Base-by-base conservation (phyloP, 2,888 invertebrate species). In the Horisme vitalbata region DNA sequence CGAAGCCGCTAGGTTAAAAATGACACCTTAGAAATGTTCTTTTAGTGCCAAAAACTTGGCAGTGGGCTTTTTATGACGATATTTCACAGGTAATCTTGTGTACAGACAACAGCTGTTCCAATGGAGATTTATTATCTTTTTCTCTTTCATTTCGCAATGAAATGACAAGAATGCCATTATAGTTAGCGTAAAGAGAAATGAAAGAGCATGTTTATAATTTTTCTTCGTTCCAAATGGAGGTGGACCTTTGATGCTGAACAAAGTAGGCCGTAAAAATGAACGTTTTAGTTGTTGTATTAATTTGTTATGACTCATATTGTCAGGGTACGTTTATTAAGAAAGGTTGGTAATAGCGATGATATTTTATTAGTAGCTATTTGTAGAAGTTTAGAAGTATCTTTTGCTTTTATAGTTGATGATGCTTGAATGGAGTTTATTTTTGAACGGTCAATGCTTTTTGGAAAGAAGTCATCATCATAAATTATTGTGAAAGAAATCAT, bases 61-160 rank as follows among this genome's bases (percentile, higher is more conserved):
- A 60, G 57, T 59, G 18, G 31, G 46, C 38, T 63, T 68, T 66
- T 61, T 59, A 48, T 57, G 56, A 57, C 62, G 47, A 69, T 68
- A 71, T 71, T 65, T 68, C 71, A 65, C 81, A 80, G 80, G 81
- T 82, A 76, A 79, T 77, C 70, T 71, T 65, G 65, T 55, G 32
- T 59, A 55, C 55, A 59, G 61, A 57, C 57, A 65, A 68, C 74
- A 72, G 75, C 71, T 75, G 72, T 59, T 63, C 56, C 45, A 50
- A 55, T 37, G 32, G 49, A 57, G 55, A 60, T 59, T 63, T 59
- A 63, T 60, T 47, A 33, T 45, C 41, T 54, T 59, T 58, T 59
- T 54, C 47, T 59, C 48, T 53, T 53, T 56, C 41, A 59, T 59
- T 65, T 62, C 52, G 48, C 57, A 61, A 59, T 58, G 59, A 64